A percentile compares a stretch with the other conserved stretches of the same genome.
These are phyloP conservation scores for Pantelozetes paolii DNA, from an alignment of 2,888 invertebrate genomes.

Conservation along the genomic window DNA sequence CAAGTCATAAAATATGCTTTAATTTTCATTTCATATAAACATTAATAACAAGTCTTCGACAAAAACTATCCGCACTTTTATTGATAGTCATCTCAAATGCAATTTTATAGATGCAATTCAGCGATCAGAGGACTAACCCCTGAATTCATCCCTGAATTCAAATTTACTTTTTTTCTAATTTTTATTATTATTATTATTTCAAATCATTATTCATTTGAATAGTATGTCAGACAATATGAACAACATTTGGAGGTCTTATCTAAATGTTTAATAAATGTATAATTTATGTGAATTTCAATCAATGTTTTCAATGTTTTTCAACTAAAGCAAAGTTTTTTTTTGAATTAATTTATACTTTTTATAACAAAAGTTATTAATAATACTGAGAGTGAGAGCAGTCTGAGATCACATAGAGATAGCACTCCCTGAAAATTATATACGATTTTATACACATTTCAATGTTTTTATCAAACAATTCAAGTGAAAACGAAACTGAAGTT, in stretches of 20 bases:
- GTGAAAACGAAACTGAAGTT: background rate
- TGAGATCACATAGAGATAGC: background rate
- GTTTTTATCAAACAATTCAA: background rate
- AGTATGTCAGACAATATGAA: conserved; percentile 10
- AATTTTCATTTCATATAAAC: background rate
- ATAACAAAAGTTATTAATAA: background rate
- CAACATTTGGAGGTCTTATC: background rate
- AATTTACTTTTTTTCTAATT: background rate
- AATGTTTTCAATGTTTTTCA: background rate
- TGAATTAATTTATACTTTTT: background rate
- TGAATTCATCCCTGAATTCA: background rate
- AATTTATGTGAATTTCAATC: background rate
- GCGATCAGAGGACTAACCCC: background rate
- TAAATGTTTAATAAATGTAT: background rate
- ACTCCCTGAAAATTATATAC: background rate
- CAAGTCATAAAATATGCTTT: conserved; percentile 17
- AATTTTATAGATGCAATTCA: background rate
- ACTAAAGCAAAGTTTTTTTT: background rate
- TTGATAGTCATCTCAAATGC: conserved; percentile 7
- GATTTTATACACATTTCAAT: background rate
- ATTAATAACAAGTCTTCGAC: conserved; percentile 24
- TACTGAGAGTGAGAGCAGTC: background rate
- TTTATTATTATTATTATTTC: background rate
- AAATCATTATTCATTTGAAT: conserved; percentile 14
- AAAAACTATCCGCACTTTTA: conserved; percentile 21